A percentile compares a stretch with the other conserved stretches of the same genome.
Evolutionary conservation across 1,140 invertebrate genomes (phyloP).

Genomic region (Eumeta japonica): DNA sequence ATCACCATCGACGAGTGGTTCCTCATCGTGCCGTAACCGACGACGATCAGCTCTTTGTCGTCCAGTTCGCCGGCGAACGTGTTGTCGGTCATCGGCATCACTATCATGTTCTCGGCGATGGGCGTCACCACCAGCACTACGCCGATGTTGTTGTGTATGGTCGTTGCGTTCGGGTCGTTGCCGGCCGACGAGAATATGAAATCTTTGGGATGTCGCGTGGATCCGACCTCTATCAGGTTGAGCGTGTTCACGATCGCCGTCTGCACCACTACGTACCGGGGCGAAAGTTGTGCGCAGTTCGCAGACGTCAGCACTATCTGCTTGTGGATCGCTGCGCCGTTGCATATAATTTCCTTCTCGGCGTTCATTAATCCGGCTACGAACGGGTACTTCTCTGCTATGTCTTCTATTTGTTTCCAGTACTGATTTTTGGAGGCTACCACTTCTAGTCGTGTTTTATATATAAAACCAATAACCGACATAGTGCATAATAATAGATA

Average conservation of each 20-base stretch:
- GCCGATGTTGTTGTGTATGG: constrained; percentile 32
- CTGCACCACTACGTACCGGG: constrained; percentile 19
- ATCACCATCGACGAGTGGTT: constrained; percentile 15
- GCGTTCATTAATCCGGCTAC: constrained; percentile 26
- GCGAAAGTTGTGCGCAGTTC: constrained; percentile 17
- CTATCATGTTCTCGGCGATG: constrained; percentile 17
- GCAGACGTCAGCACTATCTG: constrained; percentile 29
- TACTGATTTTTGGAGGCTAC: no score
- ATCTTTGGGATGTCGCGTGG: constrained; percentile 19
- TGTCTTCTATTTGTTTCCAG: constrained; percentile 24
- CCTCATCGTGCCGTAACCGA: constrained; percentile 23
- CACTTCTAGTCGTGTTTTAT: no score
- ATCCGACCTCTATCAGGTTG: constrained; percentile 19
- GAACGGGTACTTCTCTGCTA: constrained; percentile 29
- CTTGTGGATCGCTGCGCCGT: constrained; percentile 24
- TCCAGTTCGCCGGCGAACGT: constrained; percentile 24
- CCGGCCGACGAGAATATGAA: constrained; percentile 20
- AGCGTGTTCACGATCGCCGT: constrained; percentile 17
- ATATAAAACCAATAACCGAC: no score
- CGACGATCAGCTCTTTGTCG: constrained; percentile 17
- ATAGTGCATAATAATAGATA: no score
- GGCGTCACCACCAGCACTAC: constrained; percentile 21
- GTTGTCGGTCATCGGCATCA: constrained; percentile 17
- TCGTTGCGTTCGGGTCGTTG: constrained; percentile 13
- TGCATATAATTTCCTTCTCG: constrained; percentile 22